Percentiles rank a stretch among this genome's conserved stretches.
Conservation (phyloP, 2,797 vertebrate species). For the Poeciliopsis presidionis region DNA sequence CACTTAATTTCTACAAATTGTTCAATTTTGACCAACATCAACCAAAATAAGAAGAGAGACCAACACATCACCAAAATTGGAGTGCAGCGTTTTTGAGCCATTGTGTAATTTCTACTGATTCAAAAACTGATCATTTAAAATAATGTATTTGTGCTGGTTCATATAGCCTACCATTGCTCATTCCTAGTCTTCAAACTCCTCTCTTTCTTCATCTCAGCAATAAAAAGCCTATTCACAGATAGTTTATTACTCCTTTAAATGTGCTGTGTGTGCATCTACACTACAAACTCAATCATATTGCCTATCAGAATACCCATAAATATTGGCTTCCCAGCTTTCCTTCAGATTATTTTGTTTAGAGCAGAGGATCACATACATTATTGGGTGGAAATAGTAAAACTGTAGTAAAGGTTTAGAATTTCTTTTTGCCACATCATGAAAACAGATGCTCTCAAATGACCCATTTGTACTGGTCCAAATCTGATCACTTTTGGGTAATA, state of each 20-base stretch:
- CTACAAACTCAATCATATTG: conserved; percentile 56
- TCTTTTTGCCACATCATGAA: conserved; percentile 15
- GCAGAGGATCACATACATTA: conserved; percentile 17
- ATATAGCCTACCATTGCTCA: conserved; percentile 63
- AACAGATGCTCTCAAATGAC: not conserved
- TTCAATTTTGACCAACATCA: not conserved
- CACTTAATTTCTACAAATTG: not conserved
- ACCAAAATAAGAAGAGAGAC: not conserved
- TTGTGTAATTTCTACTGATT: conserved; percentile 60
- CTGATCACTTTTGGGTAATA: not conserved
- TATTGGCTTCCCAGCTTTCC: conserved; percentile 51
- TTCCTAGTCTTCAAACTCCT: conserved; percentile 41
- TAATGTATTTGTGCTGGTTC: conserved; percentile 60
- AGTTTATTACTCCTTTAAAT: conserved; percentile 52
- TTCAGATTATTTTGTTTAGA: conserved; percentile 15
- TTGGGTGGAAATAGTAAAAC: conserved; percentile 32
- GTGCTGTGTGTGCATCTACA: conserved; percentile 67
- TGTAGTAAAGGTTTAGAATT: conserved; percentile 4
- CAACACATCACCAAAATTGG: conserved; percentile 9
- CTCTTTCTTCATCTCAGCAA: conserved; percentile 53
- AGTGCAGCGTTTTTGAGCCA: conserved; percentile 10
- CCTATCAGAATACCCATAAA: conserved; percentile 70
- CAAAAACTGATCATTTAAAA: conserved; percentile 62
- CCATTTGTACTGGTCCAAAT: conserved; percentile 1
- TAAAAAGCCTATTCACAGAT: conserved; percentile 59